Base-by-base conservation (phyloP, 2,888 invertebrate species). In the Lathronympha strigana region DNA sequence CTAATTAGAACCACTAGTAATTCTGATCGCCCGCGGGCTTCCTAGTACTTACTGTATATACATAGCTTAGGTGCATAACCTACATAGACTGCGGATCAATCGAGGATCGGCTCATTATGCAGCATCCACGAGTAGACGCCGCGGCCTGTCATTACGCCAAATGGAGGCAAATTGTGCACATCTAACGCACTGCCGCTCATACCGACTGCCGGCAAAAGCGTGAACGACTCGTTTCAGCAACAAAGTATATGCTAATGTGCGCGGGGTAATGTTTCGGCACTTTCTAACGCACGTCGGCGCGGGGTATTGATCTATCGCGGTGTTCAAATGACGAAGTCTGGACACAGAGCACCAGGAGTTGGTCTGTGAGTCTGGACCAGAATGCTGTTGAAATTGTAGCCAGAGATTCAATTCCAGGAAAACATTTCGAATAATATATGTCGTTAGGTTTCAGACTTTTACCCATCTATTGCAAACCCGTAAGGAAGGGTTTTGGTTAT, bases 151-250 rank as follows among this genome's bases (percentile, higher is more conserved):
- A 92, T 92, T 92, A 92, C 75, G 73, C 75, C 86, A 88, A 91
- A 91, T 91, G 89, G 87, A 83, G 86, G 86, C 86, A 90, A 92
- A 92, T 92, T 92, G 92, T 88, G 84, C 84, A 83, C 83, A 83
- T 90, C 89, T 90, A 88, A 88, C 90, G 87, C 87, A 86, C 81
- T 76, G 80, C 84, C 78, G 67, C 68, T 80, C 83, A 84, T 84
- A 78, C 81, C 77, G 78, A 80, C 85, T 83, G 83, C 81, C 77
- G 81, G 77, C 79, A 81, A 84, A 86, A 84, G 87, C 83, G 81
- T 81, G 82, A 81, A 83, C 78, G 75, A 79, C 82, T 79, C 78
- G 77, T 78, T 81, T 79, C 73, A 75, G 74, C 69, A 74, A 66
- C 66, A 61, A 66, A 68, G 73, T 77, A 77, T 84, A 87, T 87